Evolutionary conservation across 1,140 invertebrate species (phyloP), one percentile per base, ranked within the genome.

Genomic region (Tetramorium simillimum): DNA sequence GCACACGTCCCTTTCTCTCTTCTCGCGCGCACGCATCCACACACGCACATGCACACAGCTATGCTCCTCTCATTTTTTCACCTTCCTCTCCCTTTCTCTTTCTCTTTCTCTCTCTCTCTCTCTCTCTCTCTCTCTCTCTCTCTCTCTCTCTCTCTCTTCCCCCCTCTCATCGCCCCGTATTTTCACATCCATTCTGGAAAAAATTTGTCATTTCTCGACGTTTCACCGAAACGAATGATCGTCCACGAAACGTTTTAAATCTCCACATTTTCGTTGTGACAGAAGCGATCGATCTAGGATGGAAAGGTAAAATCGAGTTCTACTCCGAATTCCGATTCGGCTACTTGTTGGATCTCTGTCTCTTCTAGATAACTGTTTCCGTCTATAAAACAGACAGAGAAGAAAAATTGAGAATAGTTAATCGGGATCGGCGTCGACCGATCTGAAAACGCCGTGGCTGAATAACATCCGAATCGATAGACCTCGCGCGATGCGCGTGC

Each of bases 261-360:
- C 21, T 21, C 43, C 60, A 69, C 85, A 69, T 65, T 65, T 89
- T 90, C 88, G 82, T 87, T 87, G 80, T 88, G 78, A 90, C 67
- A 90, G 69, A 72, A 89, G 75, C 60, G 85, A 84, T 89, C 60
- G 77, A 77, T 80, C 62, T 51, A 51, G 46, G 46, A 21, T 60
- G 28, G 12, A 67, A 33, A 80, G 43, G 14, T 60, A 84, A 84
- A 84, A 60, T 73, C 53, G 67, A 82, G 53, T 12, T 72, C 37
- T 46, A 46, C 7, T 43, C 67, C 37, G 21, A 77, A 60, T 73
- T 53, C 21, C 33, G 14, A 7, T 46, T 67, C 40, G 46, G 43
- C n/a, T 67, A 63, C 16, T 77, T 56, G 40, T 53, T 58, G 24
- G 3, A 1, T 62, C 49, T 12, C 9, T 37, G 33, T 53, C 18